phyloP scores from a whole-genome alignment of 2,113 vertebrate genomes.

The Garra rufa region DNA sequence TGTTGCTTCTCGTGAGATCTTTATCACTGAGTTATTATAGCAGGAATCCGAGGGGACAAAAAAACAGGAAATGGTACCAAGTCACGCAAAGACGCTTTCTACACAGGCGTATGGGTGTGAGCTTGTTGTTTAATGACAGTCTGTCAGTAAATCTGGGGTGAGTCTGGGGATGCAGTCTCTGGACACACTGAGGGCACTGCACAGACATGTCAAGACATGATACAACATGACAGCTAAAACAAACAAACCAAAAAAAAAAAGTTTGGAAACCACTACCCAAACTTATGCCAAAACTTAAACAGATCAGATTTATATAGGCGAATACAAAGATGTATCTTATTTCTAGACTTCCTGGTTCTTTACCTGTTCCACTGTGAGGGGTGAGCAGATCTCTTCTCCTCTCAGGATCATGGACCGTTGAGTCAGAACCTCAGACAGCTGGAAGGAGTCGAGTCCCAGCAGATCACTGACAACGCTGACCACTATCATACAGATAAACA shows the following conservation, averaged over 20 bases:
- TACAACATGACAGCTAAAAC: not conserved
- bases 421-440: slow-evolving; percentile 89
- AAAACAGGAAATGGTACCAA: slow-evolving; percentile 79
- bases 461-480: slow-evolving; percentile 85
- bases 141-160: not conserved
- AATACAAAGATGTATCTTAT: no score
- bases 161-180: not conserved
- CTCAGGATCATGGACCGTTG: slow-evolving; percentile 92
- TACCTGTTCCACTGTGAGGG: slow-evolving; percentile 91
- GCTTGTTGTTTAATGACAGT: slow-evolving; percentile 24
- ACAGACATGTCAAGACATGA: slow-evolving; percentile 10
- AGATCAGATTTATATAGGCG: not conserved
- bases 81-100: slow-evolving; percentile 71
- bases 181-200: slow-evolving; percentile 20
- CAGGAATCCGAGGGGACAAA: slow-evolving; percentile 75
- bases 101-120: not conserved
- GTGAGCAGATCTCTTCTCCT: slow-evolving; percentile 91
- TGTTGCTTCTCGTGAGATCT: slow-evolving; percentile 73
- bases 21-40: slow-evolving; percentile 77
- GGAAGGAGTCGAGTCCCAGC: slow-evolving; percentile 87
- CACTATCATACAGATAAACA: slow-evolving; percentile 70
- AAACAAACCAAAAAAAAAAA: not conserved
- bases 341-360: slow-evolving; percentile 47
- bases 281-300: not conserved
- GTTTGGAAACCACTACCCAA: not conserved